Conservation (phyloP, 2,888 invertebrate genomes). For the Hoplodrina blanda region DNA sequence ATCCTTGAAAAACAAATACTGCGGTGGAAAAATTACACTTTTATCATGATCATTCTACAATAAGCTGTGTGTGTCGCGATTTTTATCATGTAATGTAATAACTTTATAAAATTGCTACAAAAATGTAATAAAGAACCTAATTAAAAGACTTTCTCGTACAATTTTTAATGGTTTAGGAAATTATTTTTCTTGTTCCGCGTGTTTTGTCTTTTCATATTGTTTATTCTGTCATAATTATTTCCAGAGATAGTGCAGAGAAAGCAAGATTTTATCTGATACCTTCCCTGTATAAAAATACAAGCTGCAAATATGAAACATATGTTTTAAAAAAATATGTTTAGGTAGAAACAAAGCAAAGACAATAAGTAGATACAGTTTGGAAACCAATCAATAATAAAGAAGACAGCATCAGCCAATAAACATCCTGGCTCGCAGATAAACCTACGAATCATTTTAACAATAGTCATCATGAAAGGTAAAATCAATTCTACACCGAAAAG, state of each 20-base stretch:
- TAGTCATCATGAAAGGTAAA: constrained; percentile 6
- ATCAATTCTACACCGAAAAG: neutral
- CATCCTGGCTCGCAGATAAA: constrained; percentile 1
- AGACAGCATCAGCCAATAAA: too few species aligned
- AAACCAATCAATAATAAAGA: neutral
- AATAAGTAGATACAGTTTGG: neutral
- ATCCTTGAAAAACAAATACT: constrained; percentile 32
- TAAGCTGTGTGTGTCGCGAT: constrained; percentile 10
- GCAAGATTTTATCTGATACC: constrained; percentile 4
- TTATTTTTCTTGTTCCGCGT: constrained; percentile 35
- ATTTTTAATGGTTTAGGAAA: constrained; percentile 10
- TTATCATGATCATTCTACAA: constrained; percentile 33
- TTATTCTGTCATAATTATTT: constrained; percentile 24
- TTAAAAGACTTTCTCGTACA: constrained; percentile 38
- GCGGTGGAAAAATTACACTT: constrained; percentile 44
- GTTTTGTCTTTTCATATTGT: constrained; percentile 7
- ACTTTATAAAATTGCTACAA: constrained; percentile 31
- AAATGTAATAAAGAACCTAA: constrained; percentile 17
- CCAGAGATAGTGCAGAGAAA: constrained; percentile 8
- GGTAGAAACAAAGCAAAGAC: neutral
- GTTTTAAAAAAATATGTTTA: neutral
- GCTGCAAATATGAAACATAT: too few species aligned
- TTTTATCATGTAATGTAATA: constrained; percentile 28
- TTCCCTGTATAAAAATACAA: neutral
- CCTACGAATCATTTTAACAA: constrained; percentile 1